Conservation (phyloP, 2,888 invertebrate species). For the Cynaeus angustus region DNA sequence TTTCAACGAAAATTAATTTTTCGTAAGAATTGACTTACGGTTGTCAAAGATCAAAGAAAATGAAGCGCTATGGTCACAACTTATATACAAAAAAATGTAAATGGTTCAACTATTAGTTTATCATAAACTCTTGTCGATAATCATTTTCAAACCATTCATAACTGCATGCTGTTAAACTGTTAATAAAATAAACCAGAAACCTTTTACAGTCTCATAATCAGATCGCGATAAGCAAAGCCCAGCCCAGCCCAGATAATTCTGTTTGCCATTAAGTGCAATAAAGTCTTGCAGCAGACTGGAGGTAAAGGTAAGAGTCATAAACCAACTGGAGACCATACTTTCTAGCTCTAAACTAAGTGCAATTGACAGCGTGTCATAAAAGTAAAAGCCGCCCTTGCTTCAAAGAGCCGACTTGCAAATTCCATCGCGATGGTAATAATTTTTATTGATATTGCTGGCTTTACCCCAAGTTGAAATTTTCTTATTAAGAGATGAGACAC, state of each 20-base stretch:
- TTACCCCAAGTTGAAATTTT: slow-evolving; percentile 2
- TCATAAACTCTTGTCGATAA: too few species aligned
- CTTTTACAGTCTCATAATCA: slow-evolving; percentile 11
- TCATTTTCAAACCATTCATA: too few species aligned
- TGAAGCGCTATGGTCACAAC: too few species aligned
- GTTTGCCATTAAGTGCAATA: slow-evolving; percentile 28
- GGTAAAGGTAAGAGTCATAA: slow-evolving; percentile 29
- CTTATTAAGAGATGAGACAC: background rate
- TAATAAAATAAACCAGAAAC: too few species aligned
- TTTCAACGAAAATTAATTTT: too few species aligned
- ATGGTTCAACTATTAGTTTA: too few species aligned
- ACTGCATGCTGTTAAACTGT: too few species aligned
- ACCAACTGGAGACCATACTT: slow-evolving; percentile 39
- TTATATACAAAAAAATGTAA: too few species aligned
- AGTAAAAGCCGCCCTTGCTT: slow-evolving; percentile 38
- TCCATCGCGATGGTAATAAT: slow-evolving; percentile 21
- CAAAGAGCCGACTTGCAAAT: slow-evolving; percentile 46
- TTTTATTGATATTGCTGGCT: slow-evolving; percentile 31
- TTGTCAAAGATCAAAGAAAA: too few species aligned
- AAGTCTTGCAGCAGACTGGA: slow-evolving; percentile 9
- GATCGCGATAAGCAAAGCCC: slow-evolving; percentile 26
- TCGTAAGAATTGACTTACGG: too few species aligned
- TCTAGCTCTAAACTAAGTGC: slow-evolving; percentile 20
- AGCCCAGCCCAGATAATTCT: slow-evolving; percentile 21
- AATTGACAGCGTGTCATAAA: slow-evolving; percentile 42